These are phyloP conservation scores for Papilio aristodemus DNA, from an alignment of 1,140 invertebrate genomes.

Conservation along the genomic window DNA sequence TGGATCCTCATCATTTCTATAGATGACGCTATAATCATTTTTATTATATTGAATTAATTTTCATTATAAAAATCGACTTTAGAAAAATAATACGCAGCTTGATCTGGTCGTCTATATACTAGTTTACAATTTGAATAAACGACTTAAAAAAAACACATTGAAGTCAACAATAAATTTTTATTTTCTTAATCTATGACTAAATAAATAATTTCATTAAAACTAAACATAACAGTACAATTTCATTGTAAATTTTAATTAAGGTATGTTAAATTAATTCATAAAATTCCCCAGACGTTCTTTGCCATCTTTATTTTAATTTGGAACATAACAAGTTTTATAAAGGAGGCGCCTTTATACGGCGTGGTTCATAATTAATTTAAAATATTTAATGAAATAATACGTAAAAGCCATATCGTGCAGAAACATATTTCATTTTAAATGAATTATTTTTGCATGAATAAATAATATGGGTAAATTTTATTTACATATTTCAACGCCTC, in stretches of 20 bases:
- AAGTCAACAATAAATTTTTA: background rate
- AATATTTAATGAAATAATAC: slow-evolving; percentile 3
- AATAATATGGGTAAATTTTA: background rate
- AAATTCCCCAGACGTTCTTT: background rate
- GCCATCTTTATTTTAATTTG: slow-evolving; percentile 3
- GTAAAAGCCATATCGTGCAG: background rate
- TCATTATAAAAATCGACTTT: too few species aligned
- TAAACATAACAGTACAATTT: background rate
- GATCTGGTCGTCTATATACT: too few species aligned
- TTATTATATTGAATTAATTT: too few species aligned
- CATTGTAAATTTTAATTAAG: background rate
- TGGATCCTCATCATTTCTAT: too few species aligned
- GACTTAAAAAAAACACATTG: background rate
- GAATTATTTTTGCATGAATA: background rate
- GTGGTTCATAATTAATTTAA: background rate
- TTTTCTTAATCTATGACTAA: background rate
- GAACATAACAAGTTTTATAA: slow-evolving; percentile 7
- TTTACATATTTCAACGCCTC: too few species aligned
- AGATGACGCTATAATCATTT: too few species aligned
- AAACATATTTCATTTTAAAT: background rate
- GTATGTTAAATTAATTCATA: background rate
- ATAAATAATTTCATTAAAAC: background rate
- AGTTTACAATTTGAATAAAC: background rate
- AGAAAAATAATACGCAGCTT: too few species aligned
- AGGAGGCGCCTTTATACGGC: background rate